phyloP scores from a whole-genome alignment of 2,888 invertebrate species.

The Ethmia dodecea region DNA sequence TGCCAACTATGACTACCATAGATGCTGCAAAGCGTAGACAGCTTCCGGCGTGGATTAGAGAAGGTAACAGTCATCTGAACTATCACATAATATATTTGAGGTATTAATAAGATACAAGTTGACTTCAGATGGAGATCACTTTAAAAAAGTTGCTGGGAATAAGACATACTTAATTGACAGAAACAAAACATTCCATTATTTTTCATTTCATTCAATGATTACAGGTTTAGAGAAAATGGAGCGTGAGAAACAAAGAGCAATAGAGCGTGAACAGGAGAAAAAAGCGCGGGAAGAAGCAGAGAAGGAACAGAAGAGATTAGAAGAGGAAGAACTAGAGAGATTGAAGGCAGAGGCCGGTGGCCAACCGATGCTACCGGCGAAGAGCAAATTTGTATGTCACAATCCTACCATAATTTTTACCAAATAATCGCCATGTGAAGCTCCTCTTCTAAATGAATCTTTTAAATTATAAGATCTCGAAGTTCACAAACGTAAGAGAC shows the following conservation, averaged over 20 bases:
- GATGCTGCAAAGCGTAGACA: slow-evolving; percentile 93
- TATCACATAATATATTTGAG: background rate
- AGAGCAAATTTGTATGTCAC: slow-evolving; percentile 79
- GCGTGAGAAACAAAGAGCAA: slow-evolving; percentile 91
- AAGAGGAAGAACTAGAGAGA: slow-evolving; percentile 61
- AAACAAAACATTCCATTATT: too few relatives aligned
- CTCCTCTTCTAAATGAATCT: too few relatives aligned
- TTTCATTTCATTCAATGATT: too few relatives aligned
- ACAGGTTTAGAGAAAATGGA: slow-evolving; percentile 98
- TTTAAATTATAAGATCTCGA: too few relatives aligned
- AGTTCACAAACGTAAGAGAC: too few relatives aligned
- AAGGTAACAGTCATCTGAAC: slow-evolving; percentile 76
- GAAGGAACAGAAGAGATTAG: slow-evolving; percentile 80
- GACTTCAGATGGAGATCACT: too few relatives aligned
- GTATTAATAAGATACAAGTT: background rate
- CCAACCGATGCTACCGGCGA: slow-evolving; percentile 65
- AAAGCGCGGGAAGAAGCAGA: slow-evolving; percentile 81
- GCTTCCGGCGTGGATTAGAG: slow-evolving; percentile 98
- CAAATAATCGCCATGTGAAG: too few relatives aligned
- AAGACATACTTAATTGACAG: too few relatives aligned
- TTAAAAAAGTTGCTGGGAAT: too few relatives aligned
- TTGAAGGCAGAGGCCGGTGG: slow-evolving; percentile 58
- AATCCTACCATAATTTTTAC: too few relatives aligned
- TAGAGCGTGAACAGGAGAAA: slow-evolving; percentile 86
- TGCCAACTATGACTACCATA: slow-evolving; percentile 57